phyloP scores from a whole-genome alignment of 92 coral and sea anemone genomes.

The Phenganax subtilis region DNA sequence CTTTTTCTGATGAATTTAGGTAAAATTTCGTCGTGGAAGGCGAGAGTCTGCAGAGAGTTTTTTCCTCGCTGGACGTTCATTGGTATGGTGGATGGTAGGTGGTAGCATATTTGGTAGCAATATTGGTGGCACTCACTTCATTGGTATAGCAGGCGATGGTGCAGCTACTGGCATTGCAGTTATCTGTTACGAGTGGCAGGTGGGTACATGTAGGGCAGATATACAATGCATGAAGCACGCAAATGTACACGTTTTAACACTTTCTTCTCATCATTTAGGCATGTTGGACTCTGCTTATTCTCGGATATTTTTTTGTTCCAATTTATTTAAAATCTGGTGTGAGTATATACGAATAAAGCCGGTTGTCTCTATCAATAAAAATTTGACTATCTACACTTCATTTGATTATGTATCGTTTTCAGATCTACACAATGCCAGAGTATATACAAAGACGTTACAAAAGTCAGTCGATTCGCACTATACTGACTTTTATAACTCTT shows the following conservation, averaged over 20 bases:
- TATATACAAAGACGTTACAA: conserved; percentile 73
- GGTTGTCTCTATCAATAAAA: neutral
- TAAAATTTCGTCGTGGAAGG: conserved; percentile 61
- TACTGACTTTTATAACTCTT: conserved; percentile 70
- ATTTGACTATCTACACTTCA: neutral
- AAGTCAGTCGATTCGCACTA: conserved; percentile 75
- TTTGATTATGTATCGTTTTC: neutral
- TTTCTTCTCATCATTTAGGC: conserved; percentile 52
- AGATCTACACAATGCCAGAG: conserved; percentile 95
- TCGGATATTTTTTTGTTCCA: conserved; percentile 89
- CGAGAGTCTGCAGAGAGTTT: conserved; percentile 65
- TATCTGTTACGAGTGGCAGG: conserved; percentile 96
- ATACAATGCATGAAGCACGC: neutral
- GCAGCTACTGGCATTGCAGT: conserved; percentile 99
- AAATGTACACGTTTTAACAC: too few species aligned
- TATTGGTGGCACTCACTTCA: conserved; percentile 94
- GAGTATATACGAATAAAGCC: conserved; percentile 18
- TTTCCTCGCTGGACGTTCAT: conserved; percentile 73
- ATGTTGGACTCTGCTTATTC: conserved; percentile 73
- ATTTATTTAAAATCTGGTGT: conserved; percentile 82
- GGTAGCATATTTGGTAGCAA: conserved; percentile 94
- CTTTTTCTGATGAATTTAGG: conserved; percentile 43
- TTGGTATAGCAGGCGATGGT: conserved; percentile 97
- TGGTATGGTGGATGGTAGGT: conserved; percentile 97
- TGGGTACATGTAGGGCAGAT: neutral